A percentile compares a stretch with the other conserved stretches of the same genome.
Evolutionary conservation across 2,888 invertebrate species (phyloP).

Genomic region (Acanthosepion lycidas): DNA sequence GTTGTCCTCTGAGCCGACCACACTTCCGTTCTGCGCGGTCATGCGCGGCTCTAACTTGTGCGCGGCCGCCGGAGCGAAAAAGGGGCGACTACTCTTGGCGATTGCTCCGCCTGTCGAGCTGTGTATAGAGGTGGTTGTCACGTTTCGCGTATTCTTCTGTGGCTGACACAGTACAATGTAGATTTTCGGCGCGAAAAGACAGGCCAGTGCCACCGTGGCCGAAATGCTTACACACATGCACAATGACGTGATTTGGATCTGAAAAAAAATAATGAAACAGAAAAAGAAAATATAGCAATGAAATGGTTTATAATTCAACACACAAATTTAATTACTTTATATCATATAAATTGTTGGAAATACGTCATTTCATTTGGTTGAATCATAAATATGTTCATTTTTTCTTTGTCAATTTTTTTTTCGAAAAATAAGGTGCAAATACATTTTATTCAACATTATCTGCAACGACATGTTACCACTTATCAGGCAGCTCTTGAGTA

Average conservation of each 20-base stretch:
- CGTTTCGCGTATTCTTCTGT: slow-evolving; percentile 83
- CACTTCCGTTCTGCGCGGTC: slow-evolving; percentile 57
- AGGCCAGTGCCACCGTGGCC: slow-evolving; percentile 82
- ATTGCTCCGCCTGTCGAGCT: slow-evolving; percentile 61
- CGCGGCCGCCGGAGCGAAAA: slow-evolving; percentile 52
- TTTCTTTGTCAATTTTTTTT: too few species aligned
- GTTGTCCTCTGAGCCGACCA: slow-evolving; percentile 53
- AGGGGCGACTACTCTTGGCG: slow-evolving; percentile 53
- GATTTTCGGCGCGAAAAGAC: slow-evolving; percentile 83
- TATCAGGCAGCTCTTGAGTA: too few species aligned
- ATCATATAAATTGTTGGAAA: too few species aligned
- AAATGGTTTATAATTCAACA: not conserved
- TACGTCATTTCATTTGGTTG: not conserved
- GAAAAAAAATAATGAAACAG: slow-evolving; percentile 54
- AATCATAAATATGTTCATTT: not conserved
- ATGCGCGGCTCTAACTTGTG: slow-evolving; percentile 51
- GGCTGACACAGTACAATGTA: slow-evolving; percentile 84
- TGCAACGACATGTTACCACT: too few species aligned
- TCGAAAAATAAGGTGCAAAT: too few species aligned
- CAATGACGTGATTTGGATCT: slow-evolving; percentile 83
- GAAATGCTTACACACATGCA: slow-evolving; percentile 83
- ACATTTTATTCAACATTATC: too few species aligned
- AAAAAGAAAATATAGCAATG: not conserved
- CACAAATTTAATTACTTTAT: not conserved
- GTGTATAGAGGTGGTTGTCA: slow-evolving; percentile 73